Conservation (phyloP, 2,113 vertebrate species). For the Rhinolophus ferrumequinum region DNA sequence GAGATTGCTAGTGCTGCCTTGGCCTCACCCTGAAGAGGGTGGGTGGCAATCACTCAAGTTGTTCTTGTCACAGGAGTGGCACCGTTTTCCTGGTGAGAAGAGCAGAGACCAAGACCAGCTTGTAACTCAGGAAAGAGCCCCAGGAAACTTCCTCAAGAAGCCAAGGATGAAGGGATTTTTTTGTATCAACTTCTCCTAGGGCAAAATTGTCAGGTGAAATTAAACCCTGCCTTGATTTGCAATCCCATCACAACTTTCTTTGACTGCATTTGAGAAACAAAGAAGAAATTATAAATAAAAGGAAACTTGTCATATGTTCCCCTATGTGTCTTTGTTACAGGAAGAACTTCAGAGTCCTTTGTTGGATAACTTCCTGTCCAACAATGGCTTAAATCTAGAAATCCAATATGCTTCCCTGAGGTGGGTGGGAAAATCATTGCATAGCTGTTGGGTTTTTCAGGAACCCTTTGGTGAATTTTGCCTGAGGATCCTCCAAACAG, state of each 20-base stretch:
- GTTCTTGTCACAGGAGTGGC: not conserved
- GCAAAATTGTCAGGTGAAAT: not conserved
- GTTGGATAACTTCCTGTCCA: not conserved
- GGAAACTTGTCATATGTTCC: not conserved
- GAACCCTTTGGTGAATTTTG: not conserved
- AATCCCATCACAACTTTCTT: not conserved
- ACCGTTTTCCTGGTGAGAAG: not conserved
- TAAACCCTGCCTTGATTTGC: not conserved
- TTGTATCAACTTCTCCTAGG: not conserved
- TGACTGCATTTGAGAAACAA: not conserved
- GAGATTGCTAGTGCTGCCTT: not conserved
- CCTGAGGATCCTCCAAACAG: not conserved
- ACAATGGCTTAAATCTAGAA: not conserved
- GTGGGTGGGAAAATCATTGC: too few species aligned
- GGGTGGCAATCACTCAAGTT: not conserved
- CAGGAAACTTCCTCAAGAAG: not conserved
- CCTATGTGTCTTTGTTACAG: not conserved
- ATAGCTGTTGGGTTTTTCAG: not conserved
- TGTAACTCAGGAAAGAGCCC: not conserved
- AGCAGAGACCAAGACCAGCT: not conserved
- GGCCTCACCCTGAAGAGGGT: not conserved
- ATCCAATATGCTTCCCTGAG: not conserved
- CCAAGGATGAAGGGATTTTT: not conserved
- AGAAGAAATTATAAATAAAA: not conserved
- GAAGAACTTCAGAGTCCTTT: not conserved